phyloP scores from a whole-genome alignment of 2,113 vertebrate genomes.

The Narcine bancroftii region DNA sequence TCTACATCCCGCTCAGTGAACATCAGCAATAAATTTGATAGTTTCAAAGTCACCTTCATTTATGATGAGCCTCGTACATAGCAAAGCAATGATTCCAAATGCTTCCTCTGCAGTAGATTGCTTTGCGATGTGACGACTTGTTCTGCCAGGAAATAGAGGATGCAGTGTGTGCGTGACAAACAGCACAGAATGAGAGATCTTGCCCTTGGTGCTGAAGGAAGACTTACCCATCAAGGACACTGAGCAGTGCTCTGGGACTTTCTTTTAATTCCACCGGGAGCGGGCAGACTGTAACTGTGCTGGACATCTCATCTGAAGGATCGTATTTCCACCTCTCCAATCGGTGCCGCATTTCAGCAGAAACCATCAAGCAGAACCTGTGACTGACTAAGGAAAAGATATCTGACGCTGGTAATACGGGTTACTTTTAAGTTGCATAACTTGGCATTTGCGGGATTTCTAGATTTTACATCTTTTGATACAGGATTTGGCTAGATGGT shows the following conservation, averaged over 20 bases:
- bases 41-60: background rate
- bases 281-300: background rate
- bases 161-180: background rate
- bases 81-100: background rate
- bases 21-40: constrained; percentile 13
- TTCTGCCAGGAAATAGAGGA: background rate
- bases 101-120: background rate
- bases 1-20: background rate
- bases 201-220: background rate
- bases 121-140: background rate
- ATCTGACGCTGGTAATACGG: background rate
- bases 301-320: background rate
- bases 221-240: background rate
- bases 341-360: background rate
- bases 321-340: background rate
- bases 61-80: background rate
- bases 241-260: background rate
- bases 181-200: background rate
- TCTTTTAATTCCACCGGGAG: background rate
- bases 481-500: too few species aligned
- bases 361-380: background rate
- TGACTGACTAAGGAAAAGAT: background rate
- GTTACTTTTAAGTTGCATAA: background rate
- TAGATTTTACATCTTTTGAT: background rate
- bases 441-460: background rate